Evolutionary conservation across 2,888 invertebrate species (phyloP).

Genomic region (Cerceris ruficornis): DNA sequence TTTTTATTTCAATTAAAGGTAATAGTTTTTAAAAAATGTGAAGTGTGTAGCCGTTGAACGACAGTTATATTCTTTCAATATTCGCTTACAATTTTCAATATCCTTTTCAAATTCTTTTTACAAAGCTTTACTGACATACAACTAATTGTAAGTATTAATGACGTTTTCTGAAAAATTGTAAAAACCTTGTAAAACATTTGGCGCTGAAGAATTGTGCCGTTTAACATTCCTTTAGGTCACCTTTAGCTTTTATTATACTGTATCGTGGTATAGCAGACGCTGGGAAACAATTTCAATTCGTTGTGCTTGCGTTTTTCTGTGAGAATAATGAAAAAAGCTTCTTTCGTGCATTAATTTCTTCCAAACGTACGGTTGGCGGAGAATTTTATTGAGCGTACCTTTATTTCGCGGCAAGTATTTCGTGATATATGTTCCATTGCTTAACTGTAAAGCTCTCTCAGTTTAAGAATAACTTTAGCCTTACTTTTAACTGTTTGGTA

Average conservation of each 20-base stretch:
- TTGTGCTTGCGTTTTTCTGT: slow-evolving; percentile 38
- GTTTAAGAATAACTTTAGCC: not conserved
- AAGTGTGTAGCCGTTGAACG: too few relatives aligned
- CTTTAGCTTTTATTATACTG: slow-evolving; percentile 18
- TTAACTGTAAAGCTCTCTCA: slow-evolving; percentile 33
- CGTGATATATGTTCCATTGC: slow-evolving; percentile 43
- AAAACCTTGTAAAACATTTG: not conserved
- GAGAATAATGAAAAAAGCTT: slow-evolving; percentile 22
- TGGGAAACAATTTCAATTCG: slow-evolving; percentile 45
- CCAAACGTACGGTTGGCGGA: slow-evolving; percentile 13
- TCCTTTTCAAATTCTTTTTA: too few relatives aligned
- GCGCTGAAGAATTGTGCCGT: slow-evolving; percentile 2
- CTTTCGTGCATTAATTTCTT: slow-evolving; percentile 50
- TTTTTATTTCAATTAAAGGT: too few relatives aligned
- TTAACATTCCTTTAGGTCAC: slow-evolving; percentile 2
- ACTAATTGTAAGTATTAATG: too few relatives aligned
- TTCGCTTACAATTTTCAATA: too few relatives aligned
- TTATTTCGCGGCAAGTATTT: slow-evolving; percentile 37
- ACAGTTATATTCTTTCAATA: too few relatives aligned
- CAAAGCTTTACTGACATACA: too few relatives aligned
- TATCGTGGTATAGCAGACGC: slow-evolving; percentile 37
- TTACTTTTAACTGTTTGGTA: too few relatives aligned
- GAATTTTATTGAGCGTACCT: slow-evolving; percentile 48
- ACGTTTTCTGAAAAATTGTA: too few relatives aligned
- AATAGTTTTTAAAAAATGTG: too few relatives aligned